Evolutionary conservation across 2,888 invertebrate genomes (phyloP), one percentile per base, ranked within the genome.

Genomic region (Lasiommata megera): DNA sequence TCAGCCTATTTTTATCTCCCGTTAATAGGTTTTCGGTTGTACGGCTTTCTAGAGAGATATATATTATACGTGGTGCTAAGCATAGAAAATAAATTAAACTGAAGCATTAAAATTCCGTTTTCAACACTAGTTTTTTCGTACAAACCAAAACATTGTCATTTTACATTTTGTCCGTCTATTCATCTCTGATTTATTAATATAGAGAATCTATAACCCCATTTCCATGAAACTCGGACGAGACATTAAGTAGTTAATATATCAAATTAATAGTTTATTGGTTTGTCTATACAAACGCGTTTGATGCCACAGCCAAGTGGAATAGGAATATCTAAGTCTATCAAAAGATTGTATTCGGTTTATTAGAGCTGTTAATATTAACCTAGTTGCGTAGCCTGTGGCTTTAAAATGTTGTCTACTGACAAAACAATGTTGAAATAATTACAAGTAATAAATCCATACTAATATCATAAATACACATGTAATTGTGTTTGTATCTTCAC

Each of bases 251-350:
- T 11, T 28, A 44, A 54, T 54, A 46, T 36, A 46, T 46, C 54
- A 54, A 44, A 37, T 8, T 37, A 46, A 54, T 28, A 12, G 37
- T 37, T 54, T 38, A 37, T 46, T 46, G 37, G 44, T 46, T 46
- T 54, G 46, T 28, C 37, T 17, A 11, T 40, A 40, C 38, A 38
- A 38, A 16, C 11, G 38, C 46, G 23, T 54, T 54, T 54, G 54
- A 54, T 12, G 54, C 36, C n/a, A 46, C 16, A 44, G 46, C 54
- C 54, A 46, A 54, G 29, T 54, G 16, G 17, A 12, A 54, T 38
- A 29, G 46, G 36, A 36, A 14, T 54, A 36, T 41, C 7, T 12
- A 12, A 12, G 11, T 41, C 17, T 41, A 41, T 18, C 18, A 41
- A n/a, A 41, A 41, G 40, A 18, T n/a, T 11, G 6, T 9, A 41